Evolutionary conservation across 2,797 vertebrate genomes (phyloP).

Genomic region (Sebastolobus alascanus): DNA sequence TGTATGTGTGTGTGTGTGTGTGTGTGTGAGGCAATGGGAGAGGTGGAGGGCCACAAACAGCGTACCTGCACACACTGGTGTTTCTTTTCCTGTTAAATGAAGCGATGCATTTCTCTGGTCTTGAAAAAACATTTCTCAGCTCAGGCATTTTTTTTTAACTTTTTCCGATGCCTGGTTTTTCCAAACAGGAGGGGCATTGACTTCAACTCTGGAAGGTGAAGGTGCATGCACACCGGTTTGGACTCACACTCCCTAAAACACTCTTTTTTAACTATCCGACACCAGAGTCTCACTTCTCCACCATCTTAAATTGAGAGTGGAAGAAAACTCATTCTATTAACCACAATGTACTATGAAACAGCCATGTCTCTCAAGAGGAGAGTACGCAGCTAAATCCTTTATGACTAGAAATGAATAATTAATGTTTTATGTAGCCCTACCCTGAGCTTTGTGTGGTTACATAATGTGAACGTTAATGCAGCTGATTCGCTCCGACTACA

Average conservation of each 20-base stretch:
- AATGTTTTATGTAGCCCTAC: conserved; percentile 46
- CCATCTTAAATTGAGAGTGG: conserved; percentile 6
- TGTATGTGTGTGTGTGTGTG: conserved; percentile 12
- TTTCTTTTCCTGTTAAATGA: conserved; percentile 52
- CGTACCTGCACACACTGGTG: conserved; percentile 42
- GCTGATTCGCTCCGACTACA: background rate
- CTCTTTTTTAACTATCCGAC: conserved; percentile 18
- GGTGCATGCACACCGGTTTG: background rate
- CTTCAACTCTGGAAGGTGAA: conserved; percentile 20
- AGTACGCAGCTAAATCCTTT: conserved; percentile 53
- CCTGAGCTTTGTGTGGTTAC: conserved; percentile 42
- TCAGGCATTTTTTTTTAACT: conserved; percentile 5
- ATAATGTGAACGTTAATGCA: conserved; percentile 32
- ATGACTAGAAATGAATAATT: conserved; percentile 60
- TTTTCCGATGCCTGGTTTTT: conserved; percentile 53
- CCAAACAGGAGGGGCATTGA: conserved; percentile 61
- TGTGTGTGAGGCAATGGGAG: conserved; percentile 8
- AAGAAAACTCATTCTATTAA: conserved; percentile 17
- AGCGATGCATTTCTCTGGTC: conserved; percentile 39
- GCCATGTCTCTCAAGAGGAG: conserved; percentile 35
- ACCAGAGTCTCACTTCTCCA: conserved; percentile 8
- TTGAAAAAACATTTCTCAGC: conserved; percentile 44
- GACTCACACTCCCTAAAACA: conserved; percentile 39
- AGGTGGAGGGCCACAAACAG: conserved; percentile 30
- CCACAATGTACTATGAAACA: conserved; percentile 42